Conservation (phyloP, 2,888 invertebrate genomes). For the Teleogryllus oceanicus region DNA sequence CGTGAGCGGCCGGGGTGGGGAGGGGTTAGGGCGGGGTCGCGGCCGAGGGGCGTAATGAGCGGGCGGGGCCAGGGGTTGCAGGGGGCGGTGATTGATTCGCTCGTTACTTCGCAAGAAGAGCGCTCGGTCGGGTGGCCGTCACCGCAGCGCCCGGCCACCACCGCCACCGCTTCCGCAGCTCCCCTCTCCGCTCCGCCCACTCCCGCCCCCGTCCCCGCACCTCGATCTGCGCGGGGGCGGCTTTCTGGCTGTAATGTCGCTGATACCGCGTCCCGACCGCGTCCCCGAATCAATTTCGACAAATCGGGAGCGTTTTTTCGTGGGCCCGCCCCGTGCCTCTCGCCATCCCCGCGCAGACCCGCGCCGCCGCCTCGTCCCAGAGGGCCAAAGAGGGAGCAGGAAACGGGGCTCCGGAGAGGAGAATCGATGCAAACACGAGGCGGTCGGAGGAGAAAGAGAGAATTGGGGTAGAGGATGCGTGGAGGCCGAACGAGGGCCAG, state of each 20-base stretch:
- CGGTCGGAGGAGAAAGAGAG: background rate
- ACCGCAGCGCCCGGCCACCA: no score
- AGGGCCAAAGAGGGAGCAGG: background rate
- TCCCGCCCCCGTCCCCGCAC: background rate
- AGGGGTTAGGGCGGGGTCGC: background rate
- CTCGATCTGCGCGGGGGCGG: background rate
- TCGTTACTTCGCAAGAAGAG: constrained; percentile 9
- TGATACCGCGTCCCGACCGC: constrained; percentile 8
- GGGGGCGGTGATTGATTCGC: background rate
- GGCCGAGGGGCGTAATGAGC: constrained; percentile 18
- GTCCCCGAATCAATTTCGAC: constrained; percentile 7
- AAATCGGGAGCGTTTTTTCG: constrained; percentile 11
- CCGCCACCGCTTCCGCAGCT: background rate
- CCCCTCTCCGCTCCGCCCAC: background rate
- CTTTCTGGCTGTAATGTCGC: background rate
- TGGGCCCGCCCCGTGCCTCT: no score
- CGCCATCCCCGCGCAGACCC: background rate
- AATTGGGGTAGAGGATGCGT: no score
- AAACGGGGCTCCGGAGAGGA: background rate
- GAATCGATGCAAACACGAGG: background rate
- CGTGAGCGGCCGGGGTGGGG: background rate
- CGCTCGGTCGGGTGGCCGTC: background rate
- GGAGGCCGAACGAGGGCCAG: no score
- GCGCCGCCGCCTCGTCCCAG: background rate
- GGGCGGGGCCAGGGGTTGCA: background rate